phyloP scores from a whole-genome alignment of 2,888 invertebrate species.

The Aleiodes testaceus region DNA sequence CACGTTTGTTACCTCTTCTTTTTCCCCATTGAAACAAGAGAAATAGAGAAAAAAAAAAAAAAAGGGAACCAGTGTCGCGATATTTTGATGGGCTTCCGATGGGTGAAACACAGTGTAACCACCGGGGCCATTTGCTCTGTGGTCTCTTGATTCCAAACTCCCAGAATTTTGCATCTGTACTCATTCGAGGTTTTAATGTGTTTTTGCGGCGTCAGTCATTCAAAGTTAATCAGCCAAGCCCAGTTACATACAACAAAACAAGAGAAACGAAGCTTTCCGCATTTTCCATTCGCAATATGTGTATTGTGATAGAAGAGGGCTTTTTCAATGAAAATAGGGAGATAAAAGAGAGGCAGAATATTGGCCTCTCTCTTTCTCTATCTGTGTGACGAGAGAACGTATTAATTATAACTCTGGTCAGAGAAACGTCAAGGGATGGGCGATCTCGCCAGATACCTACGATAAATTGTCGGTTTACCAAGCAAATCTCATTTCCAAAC shows the following conservation, averaged over 20 bases:
- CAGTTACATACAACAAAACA: constrained; percentile 57
- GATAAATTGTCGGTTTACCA: constrained; percentile 73
- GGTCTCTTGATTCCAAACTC: constrained; percentile 71
- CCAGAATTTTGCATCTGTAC: constrained; percentile 71
- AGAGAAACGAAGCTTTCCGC: constrained; percentile 41
- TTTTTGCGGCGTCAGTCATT: constrained; percentile 73
- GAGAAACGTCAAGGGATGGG: constrained; percentile 70
- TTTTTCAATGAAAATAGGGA: constrained; percentile 2
- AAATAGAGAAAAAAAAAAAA: background rate
- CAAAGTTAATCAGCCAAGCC: constrained; percentile 70
- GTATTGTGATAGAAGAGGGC: constrained; percentile 7
- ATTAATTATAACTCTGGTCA: constrained; percentile 73
- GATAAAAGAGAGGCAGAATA: constrained; percentile 54
- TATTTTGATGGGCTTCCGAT: constrained; percentile 65
- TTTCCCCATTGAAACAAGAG: background rate
- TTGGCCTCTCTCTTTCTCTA: constrained; percentile 61
- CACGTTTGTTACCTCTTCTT: background rate
- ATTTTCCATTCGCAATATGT: constrained; percentile 44
- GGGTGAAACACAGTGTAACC: constrained; percentile 58
- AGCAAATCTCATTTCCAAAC: constrained; percentile 72
- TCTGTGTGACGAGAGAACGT: constrained; percentile 64
- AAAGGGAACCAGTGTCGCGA: constrained; percentile 53
- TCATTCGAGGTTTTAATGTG: constrained; percentile 72
- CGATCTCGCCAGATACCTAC: constrained; percentile 68
- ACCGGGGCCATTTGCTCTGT: constrained; percentile 70